phyloP scores from a whole-genome alignment of 64 coral and sea anemone species.

The Pocillopora verrucosa region DNA sequence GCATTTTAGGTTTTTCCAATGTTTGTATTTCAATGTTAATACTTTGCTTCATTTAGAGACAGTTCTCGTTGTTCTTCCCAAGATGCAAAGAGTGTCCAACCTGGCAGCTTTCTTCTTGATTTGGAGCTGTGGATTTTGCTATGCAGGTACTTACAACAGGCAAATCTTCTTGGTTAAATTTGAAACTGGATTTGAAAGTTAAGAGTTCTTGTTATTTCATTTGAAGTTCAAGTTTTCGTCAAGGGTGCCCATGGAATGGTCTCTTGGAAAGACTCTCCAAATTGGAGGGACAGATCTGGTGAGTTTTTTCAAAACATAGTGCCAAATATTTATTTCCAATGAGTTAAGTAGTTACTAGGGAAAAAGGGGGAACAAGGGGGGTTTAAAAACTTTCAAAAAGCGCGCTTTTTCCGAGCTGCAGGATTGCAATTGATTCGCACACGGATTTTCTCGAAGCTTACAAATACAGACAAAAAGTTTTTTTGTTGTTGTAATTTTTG shows the following conservation, averaged over 20 bases:
- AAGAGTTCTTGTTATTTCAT: background rate
- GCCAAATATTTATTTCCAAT: background rate
- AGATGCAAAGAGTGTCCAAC: conserved; percentile 1
- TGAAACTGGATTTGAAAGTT: background rate
- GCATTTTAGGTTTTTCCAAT: background rate
- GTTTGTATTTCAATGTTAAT: background rate
- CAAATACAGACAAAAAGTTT: no score
- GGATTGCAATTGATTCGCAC: no score
- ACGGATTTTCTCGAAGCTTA: no score
- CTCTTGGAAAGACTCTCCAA: conserved; percentile 44
- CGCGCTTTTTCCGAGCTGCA: no score
- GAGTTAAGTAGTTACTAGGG: no score
- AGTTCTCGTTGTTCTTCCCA: background rate
- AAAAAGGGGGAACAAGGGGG: no score
- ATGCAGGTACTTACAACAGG: background rate
- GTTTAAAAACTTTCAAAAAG: no score
- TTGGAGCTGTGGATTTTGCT: conserved; percentile 45
- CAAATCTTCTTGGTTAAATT: background rate
- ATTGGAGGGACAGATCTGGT: conserved; percentile 76
- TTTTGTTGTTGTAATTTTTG: no score
- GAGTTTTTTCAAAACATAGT: background rate
- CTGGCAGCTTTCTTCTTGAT: conserved; percentile 8
- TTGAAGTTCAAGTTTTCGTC: conserved; percentile 56
- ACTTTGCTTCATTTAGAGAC: background rate
- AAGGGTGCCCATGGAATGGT: conserved; percentile 42